phyloP scores from a whole-genome alignment of 1,140 invertebrate genomes.

The Drosophila sturtevanti region DNA sequence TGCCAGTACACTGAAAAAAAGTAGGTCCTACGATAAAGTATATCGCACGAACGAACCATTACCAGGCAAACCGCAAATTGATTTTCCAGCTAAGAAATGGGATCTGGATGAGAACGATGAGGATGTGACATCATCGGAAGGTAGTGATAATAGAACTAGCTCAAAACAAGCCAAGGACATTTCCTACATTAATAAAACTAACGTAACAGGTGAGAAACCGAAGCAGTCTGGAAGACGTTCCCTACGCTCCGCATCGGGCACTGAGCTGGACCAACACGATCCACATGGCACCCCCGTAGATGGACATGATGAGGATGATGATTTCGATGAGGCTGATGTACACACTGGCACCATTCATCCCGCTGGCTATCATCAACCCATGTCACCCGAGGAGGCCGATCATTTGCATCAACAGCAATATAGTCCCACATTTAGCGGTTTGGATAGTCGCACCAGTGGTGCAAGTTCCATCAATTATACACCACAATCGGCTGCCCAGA shows the following conservation, averaged over 20 bases:
- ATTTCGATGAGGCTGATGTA: slow-evolving; percentile 65
- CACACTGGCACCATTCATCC: slow-evolving; percentile 61
- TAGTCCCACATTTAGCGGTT: slow-evolving; percentile 80
- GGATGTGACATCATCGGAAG: slow-evolving; percentile 85
- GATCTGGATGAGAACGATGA: slow-evolving; percentile 87
- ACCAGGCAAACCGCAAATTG: slow-evolving; percentile 88
- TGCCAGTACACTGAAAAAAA: slow-evolving; percentile 84
- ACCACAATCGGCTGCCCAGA: slow-evolving; percentile 62
- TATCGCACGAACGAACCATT: slow-evolving; percentile 93
- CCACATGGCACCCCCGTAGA: slow-evolving; percentile 56
- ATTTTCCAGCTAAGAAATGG: slow-evolving; percentile 91
- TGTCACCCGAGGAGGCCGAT: slow-evolving; percentile 74
- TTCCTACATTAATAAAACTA: slow-evolving; percentile 83
- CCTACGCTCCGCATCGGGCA: slow-evolving; percentile 77
- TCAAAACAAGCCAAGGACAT: slow-evolving; percentile 85
- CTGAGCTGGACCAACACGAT: slow-evolving; percentile 82
- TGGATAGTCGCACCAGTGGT: slow-evolving; percentile 72
- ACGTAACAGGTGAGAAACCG: slow-evolving; percentile 78
- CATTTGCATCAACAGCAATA: slow-evolving; percentile 71
- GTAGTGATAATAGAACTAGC: slow-evolving; percentile 84
- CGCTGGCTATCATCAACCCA: slow-evolving; percentile 71
- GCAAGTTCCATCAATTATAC: slow-evolving; percentile 72
- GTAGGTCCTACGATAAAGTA: slow-evolving; percentile 89
- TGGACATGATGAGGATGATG: slow-evolving; percentile 70
- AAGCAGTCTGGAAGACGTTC: slow-evolving; percentile 84